Percentiles rank a stretch among this genome's conserved stretches.
phyloP scores from a whole-genome alignment of 1,140 invertebrate genomes.

The Sogatella furcifera region DNA sequence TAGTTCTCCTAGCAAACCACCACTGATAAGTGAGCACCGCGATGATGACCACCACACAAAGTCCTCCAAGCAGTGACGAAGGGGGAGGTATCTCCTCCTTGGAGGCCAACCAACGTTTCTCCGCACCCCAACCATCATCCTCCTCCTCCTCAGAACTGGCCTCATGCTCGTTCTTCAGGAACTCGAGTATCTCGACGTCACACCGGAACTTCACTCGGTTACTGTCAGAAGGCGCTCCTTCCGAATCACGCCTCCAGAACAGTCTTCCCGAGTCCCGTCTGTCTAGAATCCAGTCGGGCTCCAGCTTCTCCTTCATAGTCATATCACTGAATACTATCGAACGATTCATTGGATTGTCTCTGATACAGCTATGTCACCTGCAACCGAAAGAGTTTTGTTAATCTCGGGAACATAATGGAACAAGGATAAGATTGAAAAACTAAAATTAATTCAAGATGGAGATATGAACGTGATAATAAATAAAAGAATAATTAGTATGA shows the following conservation, averaged over 20 bases:
- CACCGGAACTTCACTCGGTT: slow-evolving; percentile 36
- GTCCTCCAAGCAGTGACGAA: slow-evolving; percentile 6
- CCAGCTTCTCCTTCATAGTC: background rate
- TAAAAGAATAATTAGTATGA: too few species aligned
- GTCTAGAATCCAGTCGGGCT: slow-evolving; percentile 40
- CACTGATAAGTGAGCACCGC: slow-evolving; percentile 16
- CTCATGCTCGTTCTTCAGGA: slow-evolving; percentile 34
- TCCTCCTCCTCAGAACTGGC: slow-evolving; percentile 6
- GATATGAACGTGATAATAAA: too few species aligned
- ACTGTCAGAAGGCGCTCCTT: slow-evolving; percentile 22
- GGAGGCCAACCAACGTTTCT: background rate
- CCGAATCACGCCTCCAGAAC: slow-evolving; percentile 32
- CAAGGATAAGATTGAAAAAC: too few species aligned
- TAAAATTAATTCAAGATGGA: too few species aligned
- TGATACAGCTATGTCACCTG: too few species aligned
- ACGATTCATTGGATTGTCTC: too few species aligned
- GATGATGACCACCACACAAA: slow-evolving; percentile 15
- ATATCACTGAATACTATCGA: too few species aligned
- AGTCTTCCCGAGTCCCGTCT: slow-evolving; percentile 33
- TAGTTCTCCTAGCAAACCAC: background rate
- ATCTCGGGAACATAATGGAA: too few species aligned
- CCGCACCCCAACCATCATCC: background rate
- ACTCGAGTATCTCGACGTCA: slow-evolving; percentile 38
- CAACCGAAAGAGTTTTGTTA: too few species aligned
- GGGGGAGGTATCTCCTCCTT: slow-evolving; percentile 15